Evolutionary conservation across 2,113 vertebrate species (phyloP).

Genomic region (Elachura formosa): DNA sequence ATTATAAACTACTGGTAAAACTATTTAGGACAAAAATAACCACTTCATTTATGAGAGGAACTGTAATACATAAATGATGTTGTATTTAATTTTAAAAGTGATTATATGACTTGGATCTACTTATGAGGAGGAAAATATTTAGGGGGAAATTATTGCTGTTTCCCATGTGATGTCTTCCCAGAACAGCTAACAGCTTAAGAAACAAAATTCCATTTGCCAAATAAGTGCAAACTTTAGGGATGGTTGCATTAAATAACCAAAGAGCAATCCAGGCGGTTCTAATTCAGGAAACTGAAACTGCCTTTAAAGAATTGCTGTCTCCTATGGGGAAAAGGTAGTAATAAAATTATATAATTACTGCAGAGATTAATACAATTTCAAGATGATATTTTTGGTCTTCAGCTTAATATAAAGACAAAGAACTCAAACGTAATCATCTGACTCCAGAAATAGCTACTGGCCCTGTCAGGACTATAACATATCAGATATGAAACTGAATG

Average conservation of each 20-base stretch:
- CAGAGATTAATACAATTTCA: slow-evolving; percentile 27
- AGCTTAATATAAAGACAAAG: not conserved
- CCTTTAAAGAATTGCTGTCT: not conserved
- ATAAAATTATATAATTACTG: slow-evolving; percentile 4
- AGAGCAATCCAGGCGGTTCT: not conserved
- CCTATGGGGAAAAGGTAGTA: not conserved
- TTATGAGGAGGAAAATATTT: not conserved
- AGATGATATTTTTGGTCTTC: not conserved
- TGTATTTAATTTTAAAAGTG: not conserved
- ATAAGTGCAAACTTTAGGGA: not conserved
- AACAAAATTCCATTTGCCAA: not conserved
- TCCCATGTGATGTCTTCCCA: not conserved
- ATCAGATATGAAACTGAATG: not conserved
- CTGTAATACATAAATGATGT: not conserved
- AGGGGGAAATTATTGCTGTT: not conserved
- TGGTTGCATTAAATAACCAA: not conserved
- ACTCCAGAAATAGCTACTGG: not conserved
- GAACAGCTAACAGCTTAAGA: not conserved
- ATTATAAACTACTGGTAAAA: not conserved
- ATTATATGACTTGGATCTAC: not conserved
- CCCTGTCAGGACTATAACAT: not conserved
- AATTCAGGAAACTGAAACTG: not conserved
- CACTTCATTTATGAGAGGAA: not conserved
- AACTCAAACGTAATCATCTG: not conserved
- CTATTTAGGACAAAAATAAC: not conserved